These are phyloP conservation scores for Adineta ricciae DNA, from an alignment of 2,888 invertebrate species.

Conservation along the genomic window DNA sequence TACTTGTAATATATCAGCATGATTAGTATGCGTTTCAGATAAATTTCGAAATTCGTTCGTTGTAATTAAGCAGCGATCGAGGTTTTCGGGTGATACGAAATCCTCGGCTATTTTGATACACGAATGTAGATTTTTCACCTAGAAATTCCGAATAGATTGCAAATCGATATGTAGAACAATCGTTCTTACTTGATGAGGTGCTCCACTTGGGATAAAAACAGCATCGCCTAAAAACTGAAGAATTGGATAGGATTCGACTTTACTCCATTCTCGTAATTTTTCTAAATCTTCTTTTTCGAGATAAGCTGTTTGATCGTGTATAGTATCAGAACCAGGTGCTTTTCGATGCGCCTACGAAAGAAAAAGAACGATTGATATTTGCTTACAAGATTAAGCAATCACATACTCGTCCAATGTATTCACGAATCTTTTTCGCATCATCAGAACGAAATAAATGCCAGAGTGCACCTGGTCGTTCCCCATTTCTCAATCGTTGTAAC, in stretches of 20 bases:
- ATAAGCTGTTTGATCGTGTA: slow-evolving; percentile 83
- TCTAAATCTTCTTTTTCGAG: slow-evolving; percentile 75
- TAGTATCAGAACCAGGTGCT: slow-evolving; percentile 63
- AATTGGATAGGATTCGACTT: slow-evolving; percentile 87
- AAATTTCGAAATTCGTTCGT: slow-evolving; percentile 89
- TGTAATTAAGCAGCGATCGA: slow-evolving; percentile 85
- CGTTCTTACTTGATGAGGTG: slow-evolving; percentile 72
- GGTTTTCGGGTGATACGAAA: slow-evolving; percentile 94
- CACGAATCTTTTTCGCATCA: slow-evolving; percentile 88
- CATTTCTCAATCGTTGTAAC: slow-evolving; percentile 59
- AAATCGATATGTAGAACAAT: no score
- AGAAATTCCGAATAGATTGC: no score
- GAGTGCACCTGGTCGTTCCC: slow-evolving; percentile 78
- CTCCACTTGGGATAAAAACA: slow-evolving; percentile 92
- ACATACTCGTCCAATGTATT: slow-evolving; percentile 72
- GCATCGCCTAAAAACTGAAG: slow-evolving; percentile 92
- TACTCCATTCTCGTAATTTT: slow-evolving; percentile 77
- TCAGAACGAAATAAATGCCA: slow-evolving; percentile 92
- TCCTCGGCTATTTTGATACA: slow-evolving; percentile 96
- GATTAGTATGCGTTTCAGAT: slow-evolving; percentile 84
- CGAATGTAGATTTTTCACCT: slow-evolving; percentile 83
- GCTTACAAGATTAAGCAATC: no score
- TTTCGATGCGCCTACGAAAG: not conserved
- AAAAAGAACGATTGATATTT: no score
- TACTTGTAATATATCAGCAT: slow-evolving; percentile 77